Percentiles rank a stretch among this genome's conserved stretches.
Conservation (phyloP, 1,140 invertebrate species). For the Brachionus rotundiformis region DNA sequence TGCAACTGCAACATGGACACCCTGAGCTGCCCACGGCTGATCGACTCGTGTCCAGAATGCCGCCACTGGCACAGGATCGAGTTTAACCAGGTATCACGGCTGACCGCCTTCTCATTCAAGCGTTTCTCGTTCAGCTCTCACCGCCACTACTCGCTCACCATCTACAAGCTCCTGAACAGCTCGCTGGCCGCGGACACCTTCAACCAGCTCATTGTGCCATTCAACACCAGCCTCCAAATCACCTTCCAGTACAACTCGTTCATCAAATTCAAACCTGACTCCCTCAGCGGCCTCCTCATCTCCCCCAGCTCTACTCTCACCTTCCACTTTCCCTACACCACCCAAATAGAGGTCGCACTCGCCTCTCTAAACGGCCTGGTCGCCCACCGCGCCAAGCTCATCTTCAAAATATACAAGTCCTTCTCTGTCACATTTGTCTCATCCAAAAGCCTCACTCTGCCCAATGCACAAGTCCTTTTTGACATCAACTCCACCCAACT, state of each 20-base stretch:
- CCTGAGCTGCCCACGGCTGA: neutral
- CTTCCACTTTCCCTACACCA: neutral
- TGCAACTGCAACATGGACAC: conserved; percentile 3
- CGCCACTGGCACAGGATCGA: neutral
- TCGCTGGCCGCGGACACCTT: neutral
- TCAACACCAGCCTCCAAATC: neutral
- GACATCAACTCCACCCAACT: conserved; percentile 25
- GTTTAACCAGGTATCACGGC: neutral
- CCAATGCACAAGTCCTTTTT: neutral
- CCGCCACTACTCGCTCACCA: neutral
- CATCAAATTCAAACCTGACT: neutral
- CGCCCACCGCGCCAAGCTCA: neutral
- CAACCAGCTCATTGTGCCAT: neutral
- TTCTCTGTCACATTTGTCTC: neutral
- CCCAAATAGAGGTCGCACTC: neutral
- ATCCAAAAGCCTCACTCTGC: neutral
- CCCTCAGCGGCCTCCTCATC: neutral
- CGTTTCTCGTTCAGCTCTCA: neutral
- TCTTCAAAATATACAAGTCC: neutral
- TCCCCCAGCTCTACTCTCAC: neutral
- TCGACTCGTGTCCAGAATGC: neutral
- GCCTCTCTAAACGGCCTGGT: neutral
- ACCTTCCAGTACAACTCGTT: neutral
- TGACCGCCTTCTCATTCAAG: neutral
- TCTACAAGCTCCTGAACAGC: neutral